Percentiles rank a stretch among this genome's conserved stretches.
Conservation (phyloP, 2,797 vertebrate genomes). For the Distichodus sexfasciatus region DNA sequence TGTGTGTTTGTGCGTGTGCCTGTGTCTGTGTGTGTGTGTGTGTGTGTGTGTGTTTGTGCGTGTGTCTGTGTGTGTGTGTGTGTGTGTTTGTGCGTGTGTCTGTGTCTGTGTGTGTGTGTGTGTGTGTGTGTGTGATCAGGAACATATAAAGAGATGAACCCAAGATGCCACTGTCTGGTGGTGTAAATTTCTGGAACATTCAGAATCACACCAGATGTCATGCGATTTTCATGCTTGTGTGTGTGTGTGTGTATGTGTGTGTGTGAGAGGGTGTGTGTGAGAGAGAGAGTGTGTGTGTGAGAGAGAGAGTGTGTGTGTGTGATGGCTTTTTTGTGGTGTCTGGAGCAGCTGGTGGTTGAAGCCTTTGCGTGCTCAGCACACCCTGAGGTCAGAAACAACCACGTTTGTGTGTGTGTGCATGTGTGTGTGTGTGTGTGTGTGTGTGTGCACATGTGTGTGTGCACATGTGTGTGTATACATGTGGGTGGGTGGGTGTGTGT, state of each 20-base stretch:
- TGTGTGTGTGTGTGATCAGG: too few species aligned
- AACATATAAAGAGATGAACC: constrained; percentile 18
- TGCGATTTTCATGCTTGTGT: not conserved
- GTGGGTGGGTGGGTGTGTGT: constrained; percentile 17
- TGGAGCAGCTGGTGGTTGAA: not conserved
- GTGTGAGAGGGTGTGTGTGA: not conserved
- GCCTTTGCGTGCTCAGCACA: constrained; percentile 20
- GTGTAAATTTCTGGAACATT: not conserved
- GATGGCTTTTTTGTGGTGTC: not conserved
- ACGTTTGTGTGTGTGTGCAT: not conserved
- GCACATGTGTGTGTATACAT: constrained; percentile 3
- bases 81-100: too few species aligned
- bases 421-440: constrained; percentile 14
- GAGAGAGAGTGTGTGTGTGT: not conserved
- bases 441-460: constrained; percentile 6
- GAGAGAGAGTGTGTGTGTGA: not conserved
- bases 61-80: too few species aligned
- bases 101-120: constrained; percentile 3
- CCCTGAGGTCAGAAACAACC: constrained; percentile 28
- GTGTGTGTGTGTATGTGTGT: not conserved
- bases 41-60: too few species aligned
- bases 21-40: constrained; percentile 13
- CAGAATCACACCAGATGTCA: not conserved
- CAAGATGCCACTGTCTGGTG: constrained; percentile 17
- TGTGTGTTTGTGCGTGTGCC: too few species aligned